phyloP scores from a whole-genome alignment of 1,140 invertebrate genomes.

The Chrysoperla carnea region DNA sequence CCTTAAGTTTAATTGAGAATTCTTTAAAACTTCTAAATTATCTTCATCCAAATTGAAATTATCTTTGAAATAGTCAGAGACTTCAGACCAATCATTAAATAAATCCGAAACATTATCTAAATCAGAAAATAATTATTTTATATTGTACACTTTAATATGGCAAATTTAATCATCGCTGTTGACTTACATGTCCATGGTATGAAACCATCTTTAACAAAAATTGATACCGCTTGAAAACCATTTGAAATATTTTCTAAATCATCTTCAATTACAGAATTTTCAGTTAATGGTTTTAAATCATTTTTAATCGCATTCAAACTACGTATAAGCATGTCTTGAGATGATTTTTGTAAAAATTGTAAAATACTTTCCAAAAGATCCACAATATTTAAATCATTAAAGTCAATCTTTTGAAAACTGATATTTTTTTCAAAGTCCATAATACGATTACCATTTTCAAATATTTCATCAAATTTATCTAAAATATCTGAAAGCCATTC shows the following conservation, averaged over 20 bases:
- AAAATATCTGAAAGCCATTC: neutral
- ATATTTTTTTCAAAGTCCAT: neutral
- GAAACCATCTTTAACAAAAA: neutral
- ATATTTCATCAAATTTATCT: neutral
- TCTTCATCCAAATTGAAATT: conserved; percentile 15
- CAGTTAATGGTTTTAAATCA: too few species aligned
- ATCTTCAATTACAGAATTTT: neutral
- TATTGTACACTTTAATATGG: neutral
- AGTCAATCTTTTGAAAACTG: too few species aligned
- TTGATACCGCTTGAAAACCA: neutral
- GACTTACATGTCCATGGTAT: neutral
- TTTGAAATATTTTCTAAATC: neutral
- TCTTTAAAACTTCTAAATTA: conserved; percentile 13
- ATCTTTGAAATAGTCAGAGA: conserved; percentile 17
- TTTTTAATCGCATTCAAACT: too few species aligned
- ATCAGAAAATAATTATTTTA: neutral
- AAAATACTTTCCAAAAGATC: too few species aligned
- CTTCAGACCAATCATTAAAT: conserved; percentile 22
- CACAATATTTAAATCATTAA: too few species aligned
- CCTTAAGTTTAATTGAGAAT: conserved; percentile 19
- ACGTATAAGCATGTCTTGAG: too few species aligned
- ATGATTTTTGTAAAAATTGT: too few species aligned
- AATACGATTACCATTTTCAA: neutral
- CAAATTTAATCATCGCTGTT: neutral
- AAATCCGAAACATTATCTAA: conserved; percentile 7